Evolutionary conservation across 2,113 vertebrate genomes (phyloP), one percentile per base, ranked within the genome.

Genomic region (Odontophorus gujanensis): DNA sequence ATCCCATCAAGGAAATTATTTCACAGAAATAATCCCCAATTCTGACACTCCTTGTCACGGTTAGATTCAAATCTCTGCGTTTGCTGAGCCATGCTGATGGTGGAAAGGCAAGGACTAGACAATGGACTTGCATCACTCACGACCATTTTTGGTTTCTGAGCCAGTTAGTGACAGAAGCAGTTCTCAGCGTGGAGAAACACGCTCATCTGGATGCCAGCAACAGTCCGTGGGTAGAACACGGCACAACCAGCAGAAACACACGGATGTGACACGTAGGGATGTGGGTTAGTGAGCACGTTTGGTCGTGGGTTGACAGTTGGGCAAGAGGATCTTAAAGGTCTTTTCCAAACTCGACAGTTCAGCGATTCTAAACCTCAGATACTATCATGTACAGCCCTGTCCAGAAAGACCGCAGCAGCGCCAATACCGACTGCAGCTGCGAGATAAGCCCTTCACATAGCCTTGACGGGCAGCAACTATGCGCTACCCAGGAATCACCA

Each of bases 141-240:
- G 76, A 92, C 62, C 43, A 9, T 81, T 81, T 78, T 81, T 83
- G 57, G 63, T 85, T 93, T 96, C 89, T 92, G 87, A 61, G 87
- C 72, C 93, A 61, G 30, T 72, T 57, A 42, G 65, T 87, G 79
- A 81, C 65, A 78, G 76, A 20, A 85, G 51, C 43, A 61, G 38
- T 32, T 85, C 40, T 72, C 57, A 72, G 7, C 61, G 79, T 13
- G 72, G 87, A 85, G 62, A 66, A 89, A 68, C 8, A 2, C 50
- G 92, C 76, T 91, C 2, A 2, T 79, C 57, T 79, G 69, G 65
- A 58, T 67, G 66, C 81, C 90, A 78, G 76, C 57, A 91, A 66
- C 47, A 65, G 73, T 62, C 65, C 36, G 2, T 20, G 67, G 66
- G 50, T 14, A 92, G 11, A 80, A 26, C 9, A 45, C 2, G 6